Base-by-base conservation (phyloP, 2,888 invertebrate species). In the Cloeon dipterum region DNA sequence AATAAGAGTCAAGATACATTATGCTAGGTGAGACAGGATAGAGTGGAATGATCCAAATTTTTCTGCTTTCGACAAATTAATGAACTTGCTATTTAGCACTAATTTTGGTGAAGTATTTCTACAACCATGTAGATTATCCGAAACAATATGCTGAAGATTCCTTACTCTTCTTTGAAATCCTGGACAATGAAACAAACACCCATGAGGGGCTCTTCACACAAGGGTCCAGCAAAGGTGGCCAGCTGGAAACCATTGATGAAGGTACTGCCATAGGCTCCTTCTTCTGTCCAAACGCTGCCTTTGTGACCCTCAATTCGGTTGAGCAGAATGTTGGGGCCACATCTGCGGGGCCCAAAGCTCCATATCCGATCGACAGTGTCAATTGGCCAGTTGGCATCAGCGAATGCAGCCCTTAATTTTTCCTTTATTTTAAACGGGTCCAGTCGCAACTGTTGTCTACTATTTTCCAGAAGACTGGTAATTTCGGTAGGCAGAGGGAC, bases 201-300 rank as follows among this genome's bases (percentile, higher is more conserved):
- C 62, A 78, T 79, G 75, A 98, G 75, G 2, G 93, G 91, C 52
- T 98, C 98, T 49, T 93, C 91, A 57, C 96, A 98, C 32, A 98
- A 55, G 0, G 96, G 96, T 1, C 98, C 98, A 29, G 85, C 73
- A 37, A 78, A 57, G 19, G 86, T 71, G 5, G 83, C 81, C 55
- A 88, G 56, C 64, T 86, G 79, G 57, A 89, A 75, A 7, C 85
- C 88, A 57, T 79, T 83, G 3, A 85, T 64, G 51, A 89, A 74
- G 53, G 75, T 75, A 51, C 74, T 75, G 49, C 82, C 83, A 52
- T 54, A 57, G 8, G 32, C 14, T 3, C 49, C 46, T 25, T 34
- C 33, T n/a, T 16, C 29, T 20, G 50, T 49, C 4, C 44, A 40
- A 34, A 52, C 47, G 68, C 67, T 39, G 63, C 62, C 34, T 72